A percentile compares a stretch with the other conserved stretches of the same genome.
These are phyloP conservation scores for Meteorus sp. DNA, from an alignment of 1,140 invertebrate species.

Conservation along the genomic window DNA sequence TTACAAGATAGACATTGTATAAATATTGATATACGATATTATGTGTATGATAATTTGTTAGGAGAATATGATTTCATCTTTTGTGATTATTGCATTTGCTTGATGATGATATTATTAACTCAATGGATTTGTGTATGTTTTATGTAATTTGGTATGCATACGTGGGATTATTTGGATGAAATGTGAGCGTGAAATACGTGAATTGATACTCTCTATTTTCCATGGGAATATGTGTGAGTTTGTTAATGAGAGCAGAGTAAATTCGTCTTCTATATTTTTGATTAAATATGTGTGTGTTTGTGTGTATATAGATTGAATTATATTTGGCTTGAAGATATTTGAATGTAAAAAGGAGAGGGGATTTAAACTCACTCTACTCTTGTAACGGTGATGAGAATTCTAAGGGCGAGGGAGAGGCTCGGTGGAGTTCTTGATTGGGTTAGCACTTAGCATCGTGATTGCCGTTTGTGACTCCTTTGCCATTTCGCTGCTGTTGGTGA, in stretches of 20 bases:
- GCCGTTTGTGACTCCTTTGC: slow-evolving; percentile 46
- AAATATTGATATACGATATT: not conserved
- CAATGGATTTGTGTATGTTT: too few relatives aligned
- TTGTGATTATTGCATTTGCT: too few relatives aligned
- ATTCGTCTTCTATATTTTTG: not conserved
- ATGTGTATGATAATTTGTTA: not conserved
- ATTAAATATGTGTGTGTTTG: not conserved
- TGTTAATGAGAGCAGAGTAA: too few relatives aligned
- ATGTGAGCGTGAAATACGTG: too few relatives aligned
- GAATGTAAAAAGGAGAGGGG: not conserved
- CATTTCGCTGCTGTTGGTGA: slow-evolving; percentile 9
- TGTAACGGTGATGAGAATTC: not conserved
- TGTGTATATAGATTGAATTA: not conserved
- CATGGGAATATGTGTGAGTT: too few relatives aligned
- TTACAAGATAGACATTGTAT: not conserved
- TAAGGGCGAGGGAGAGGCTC: slow-evolving; percentile 15
- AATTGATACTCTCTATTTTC: too few relatives aligned
- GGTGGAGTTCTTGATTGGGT: slow-evolving; percentile 38
- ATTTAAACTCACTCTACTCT: not conserved
- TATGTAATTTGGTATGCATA: too few relatives aligned
- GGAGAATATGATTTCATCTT: too few relatives aligned
- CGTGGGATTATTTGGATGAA: too few relatives aligned
- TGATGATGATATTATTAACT: too few relatives aligned
- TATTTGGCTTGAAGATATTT: not conserved
- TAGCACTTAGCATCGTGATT: slow-evolving; percentile 47